Base-by-base conservation (phyloP, 2,113 vertebrate genomes). In the Leiothrix lutea region DNA sequence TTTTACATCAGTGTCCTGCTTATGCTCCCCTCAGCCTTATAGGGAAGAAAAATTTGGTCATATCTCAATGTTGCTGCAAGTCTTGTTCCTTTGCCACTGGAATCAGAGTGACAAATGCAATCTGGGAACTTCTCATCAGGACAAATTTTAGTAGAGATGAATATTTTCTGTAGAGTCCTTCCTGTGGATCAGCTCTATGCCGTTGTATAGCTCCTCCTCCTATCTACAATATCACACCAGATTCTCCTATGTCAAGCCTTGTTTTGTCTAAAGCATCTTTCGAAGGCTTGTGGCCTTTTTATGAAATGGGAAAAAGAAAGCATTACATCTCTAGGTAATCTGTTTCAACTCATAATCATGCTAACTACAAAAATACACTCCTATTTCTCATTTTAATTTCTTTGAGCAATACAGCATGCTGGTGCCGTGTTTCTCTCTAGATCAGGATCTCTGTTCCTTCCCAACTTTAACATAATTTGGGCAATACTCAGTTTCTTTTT, bases 1-100 rank as follows among this genome's bases (percentile, higher is more conserved):
- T 78, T 72, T 79, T 66, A 77, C 87, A 73, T 84, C 84, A 58
- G 50, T 82, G 28, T 45, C 23, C 29, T 33, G 61, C 40, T 61
- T 69, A 35, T 67, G 62, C 47, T 92, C 23, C 45, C 35, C 26
- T 91, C 81, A 81, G 3, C 96, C 95, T 94, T 94, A 82, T 58
- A 96, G 86, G 94, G 94, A 67, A 92, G 81, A 97, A 97, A 70
- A 87, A 95, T 94, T 61, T 82, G 50, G 33, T 87, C 79, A 54
- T n/a, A 69, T 78, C 54, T 54, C 29, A 75, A 35, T 6, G 25
- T 36, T 87, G 40, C 21, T 67, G 18, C 50, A 88, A 88, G 38
- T 23, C 35, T 38, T 82, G 48, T 48, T 82, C n/a, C 36, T 88
- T 71, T 74, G 45, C 78, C 53, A 53, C 54, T 77, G 45, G 42